These are phyloP conservation scores for Tiliacea citrago DNA, from an alignment of 2,888 invertebrate genomes.

Conservation along the genomic window DNA sequence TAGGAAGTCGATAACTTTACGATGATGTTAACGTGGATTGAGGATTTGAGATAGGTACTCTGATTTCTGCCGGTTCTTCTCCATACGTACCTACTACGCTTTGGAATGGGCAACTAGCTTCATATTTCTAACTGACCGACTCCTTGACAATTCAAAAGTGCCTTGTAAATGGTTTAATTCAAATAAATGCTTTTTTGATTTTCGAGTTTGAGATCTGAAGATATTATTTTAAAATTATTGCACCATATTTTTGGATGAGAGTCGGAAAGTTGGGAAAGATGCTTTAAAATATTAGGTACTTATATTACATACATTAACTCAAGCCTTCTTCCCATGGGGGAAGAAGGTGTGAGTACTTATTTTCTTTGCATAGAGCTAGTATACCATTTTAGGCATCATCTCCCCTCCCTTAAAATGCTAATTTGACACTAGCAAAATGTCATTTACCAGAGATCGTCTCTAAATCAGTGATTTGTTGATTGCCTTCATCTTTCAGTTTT, in stretches of 20 bases:
- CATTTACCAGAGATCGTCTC: slow-evolving; percentile 17
- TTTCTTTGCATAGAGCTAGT: not conserved
- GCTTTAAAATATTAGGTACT: not conserved
- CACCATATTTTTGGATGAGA: not conserved
- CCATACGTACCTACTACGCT: no score
- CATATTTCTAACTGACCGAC: no score
- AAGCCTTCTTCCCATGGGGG: no score
- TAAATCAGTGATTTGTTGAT: slow-evolving; percentile 24
- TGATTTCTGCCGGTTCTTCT: not conserved
- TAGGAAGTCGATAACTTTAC: slow-evolving; percentile 77
- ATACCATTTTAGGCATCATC: not conserved
- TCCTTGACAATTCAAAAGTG: no score
- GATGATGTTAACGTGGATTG: slow-evolving; percentile 71
- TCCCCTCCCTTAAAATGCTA: not conserved
- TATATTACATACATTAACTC: not conserved
- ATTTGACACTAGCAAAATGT: slow-evolving; percentile 3
- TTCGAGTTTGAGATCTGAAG: not conserved
- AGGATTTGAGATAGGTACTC: not conserved
- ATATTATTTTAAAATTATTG: slow-evolving; percentile 2
- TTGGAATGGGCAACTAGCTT: no score
- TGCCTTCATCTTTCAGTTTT: slow-evolving; percentile 22
- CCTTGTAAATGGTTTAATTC: no score
- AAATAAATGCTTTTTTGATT: no score
- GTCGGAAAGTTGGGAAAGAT: not conserved
- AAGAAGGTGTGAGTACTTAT: no score